Base-by-base conservation (phyloP, 2,113 vertebrate species). In the Apus apus region DNA sequence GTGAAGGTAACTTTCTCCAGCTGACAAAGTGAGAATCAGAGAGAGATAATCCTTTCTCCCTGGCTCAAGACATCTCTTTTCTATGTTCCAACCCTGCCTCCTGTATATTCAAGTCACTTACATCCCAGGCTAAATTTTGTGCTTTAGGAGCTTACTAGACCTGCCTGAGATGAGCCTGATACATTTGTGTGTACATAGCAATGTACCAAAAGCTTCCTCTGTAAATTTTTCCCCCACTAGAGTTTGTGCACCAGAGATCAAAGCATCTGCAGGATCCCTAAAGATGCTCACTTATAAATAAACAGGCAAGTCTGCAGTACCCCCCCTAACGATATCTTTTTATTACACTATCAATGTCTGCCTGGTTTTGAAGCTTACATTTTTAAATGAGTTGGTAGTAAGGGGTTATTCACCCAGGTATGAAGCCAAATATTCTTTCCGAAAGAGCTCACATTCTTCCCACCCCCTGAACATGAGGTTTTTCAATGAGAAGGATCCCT, bases 181-280 rank as follows among this genome's bases (percentile, higher is more conserved):
- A 5, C 2, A 1, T 32, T 5, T 25, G 4, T 20, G 13, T 6
- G 14, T 43, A 43, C 0, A 0, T 1, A 61, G 66, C 32, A 65
- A 29, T 1, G 1, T 20, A 26, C 58, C 29, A 66, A 65, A 34
- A 76, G 22, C 40, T 48, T 8, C 0, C 21, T 50, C 23, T 38
- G 25, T 18, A 48, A 9, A 6, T 66, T 60, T 48, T 14, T 7
- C 5, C 16, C 32, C 7, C 9, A 3, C 15, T 90, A 29, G 21
- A 65, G 20, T 57, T 84, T 65, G 36, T 67, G 72, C 38, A 8
- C 21, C 25, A 50, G 64, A 57, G 45, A 46, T 50, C 29, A 73
- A 40, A 91, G 53, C 27, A 67, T 40, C n/a, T 5, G 0, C 5
- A 0, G 2, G 40, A 27, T 32, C 43, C 19, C 3, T 53, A 38